Base-by-base conservation (phyloP, 2,113 vertebrate species). In the Spermophilus dauricus region DNA sequence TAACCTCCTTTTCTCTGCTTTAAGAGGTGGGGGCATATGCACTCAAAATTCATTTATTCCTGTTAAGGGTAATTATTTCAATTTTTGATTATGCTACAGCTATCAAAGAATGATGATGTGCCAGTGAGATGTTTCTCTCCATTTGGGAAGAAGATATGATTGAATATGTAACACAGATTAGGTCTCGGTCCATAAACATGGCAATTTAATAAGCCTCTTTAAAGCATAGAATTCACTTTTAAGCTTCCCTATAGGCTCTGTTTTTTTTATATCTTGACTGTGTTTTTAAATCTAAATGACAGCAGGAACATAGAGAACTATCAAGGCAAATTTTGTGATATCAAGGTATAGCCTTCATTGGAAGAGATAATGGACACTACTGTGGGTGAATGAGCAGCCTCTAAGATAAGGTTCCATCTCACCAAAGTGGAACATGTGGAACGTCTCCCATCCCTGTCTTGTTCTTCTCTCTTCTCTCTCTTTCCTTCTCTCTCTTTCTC, bases 61-160 rank as follows among this genome's bases (percentile, higher is more conserved):
- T 85, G 67, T 90, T 97, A 95, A 90, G 53, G 48, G n/a, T 96
- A 94, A 97, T 97, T 97, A 96, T 96, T 92, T 94, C 78, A 30
- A 53, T 51, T 96, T 96, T 80, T 95, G 75, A 96, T 95, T 53
- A 95, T 69, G 80, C 76, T 95, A 69, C 56, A 94, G 77, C 89
- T 95, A 90, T 45, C 6, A 7, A 96, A 90, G 84, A 97, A 84
- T 86, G 73, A 90, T 92, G 78, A 56, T 77, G 95, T 95, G 72
- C 81, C 92, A 88, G n/a, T 20, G 32, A 85, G 95, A 89, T 92
- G 65, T 73, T 94, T 91, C 86, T 94, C 51, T 95, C 76, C 65
- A 73, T 89, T 96, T 4, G 2, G 45, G 76, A 95, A 96, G 93
- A 96, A 98, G 97, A 93, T 97, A 89, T 34, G 48, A 85, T 78